phyloP scores from a whole-genome alignment of 2,888 invertebrate genomes.

The Lathronympha strigana region DNA sequence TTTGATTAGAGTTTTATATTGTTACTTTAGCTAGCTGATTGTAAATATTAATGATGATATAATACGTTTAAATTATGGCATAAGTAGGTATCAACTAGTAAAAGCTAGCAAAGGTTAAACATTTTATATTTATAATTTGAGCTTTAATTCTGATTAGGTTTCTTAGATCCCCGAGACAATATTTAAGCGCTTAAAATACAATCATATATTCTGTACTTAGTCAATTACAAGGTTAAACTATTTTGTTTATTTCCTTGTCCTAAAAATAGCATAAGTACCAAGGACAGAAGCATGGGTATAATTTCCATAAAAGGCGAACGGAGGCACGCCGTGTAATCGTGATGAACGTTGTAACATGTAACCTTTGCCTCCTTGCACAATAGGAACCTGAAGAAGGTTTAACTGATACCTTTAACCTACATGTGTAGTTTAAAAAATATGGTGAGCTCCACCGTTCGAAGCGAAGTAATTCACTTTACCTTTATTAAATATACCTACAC shows the following conservation, averaged over 20 bases:
- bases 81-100: too few species aligned
- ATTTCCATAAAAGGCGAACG: conserved; percentile 19
- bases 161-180: neutral
- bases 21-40: too few species aligned
- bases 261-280: neutral
- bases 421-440: too few species aligned
- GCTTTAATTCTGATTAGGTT: too few species aligned
- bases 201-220: neutral
- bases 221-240: neutral
- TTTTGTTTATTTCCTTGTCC: conserved; percentile 1
- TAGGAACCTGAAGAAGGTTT: conserved; percentile 8
- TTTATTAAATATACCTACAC: too few species aligned
- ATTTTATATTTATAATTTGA: too few species aligned
- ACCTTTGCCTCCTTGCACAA: conserved; percentile 15
- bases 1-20: too few species aligned
- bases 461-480: too few species aligned
- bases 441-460: too few species aligned
- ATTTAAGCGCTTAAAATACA: neutral
- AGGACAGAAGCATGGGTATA: conserved; percentile 15
- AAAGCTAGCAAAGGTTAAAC: too few species aligned
- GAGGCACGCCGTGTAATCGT: conserved; percentile 5
- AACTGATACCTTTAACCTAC: neutral
- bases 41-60: too few species aligned
- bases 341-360: conserved; percentile 10
- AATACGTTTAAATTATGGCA: too few species aligned